Conservation (phyloP, 2,888 invertebrate species). For the Phortica okadai region DNA sequence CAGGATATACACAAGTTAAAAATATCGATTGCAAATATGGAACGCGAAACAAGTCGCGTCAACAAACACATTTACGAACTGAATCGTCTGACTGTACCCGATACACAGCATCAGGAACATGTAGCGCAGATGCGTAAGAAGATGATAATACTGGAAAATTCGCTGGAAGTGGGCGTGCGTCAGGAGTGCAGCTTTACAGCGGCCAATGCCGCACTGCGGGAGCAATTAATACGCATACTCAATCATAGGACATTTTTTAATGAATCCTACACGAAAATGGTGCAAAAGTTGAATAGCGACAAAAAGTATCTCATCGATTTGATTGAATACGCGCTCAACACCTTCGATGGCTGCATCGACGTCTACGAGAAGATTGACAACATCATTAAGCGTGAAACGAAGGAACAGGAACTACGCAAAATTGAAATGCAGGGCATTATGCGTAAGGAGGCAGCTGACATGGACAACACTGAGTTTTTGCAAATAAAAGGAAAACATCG, state of each 20-base stretch:
- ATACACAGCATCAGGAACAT: conserved; percentile 70
- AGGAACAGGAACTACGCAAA: conserved; percentile 67
- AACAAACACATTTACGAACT: conserved; percentile 71
- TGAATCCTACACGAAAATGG: conserved; percentile 71
- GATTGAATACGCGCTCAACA: conserved; percentile 72
- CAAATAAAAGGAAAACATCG: conserved; percentile 67
- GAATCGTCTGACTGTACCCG: conserved; percentile 72
- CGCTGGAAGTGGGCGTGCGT: conserved; percentile 70
- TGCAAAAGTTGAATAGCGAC: conserved; percentile 71
- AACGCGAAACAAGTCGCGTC: conserved; percentile 69
- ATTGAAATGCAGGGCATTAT: conserved; percentile 73
- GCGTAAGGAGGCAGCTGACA: conserved; percentile 69
- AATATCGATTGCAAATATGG: conserved; percentile 65
- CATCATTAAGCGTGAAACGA: conserved; percentile 62
- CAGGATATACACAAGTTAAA: conserved; percentile 69
- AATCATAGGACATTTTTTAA: conserved; percentile 72
- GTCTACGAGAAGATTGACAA: conserved; percentile 73
- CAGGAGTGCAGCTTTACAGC: conserved; percentile 72
- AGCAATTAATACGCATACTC: conserved; percentile 68
- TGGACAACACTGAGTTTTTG: conserved; percentile 67
- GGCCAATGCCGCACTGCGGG: conserved; percentile 66
- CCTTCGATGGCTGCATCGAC: conserved; percentile 73
- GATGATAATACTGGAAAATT: conserved; percentile 71
- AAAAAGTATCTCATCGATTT: conserved; percentile 74
- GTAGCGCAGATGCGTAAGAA: conserved; percentile 65